Percentiles rank a stretch among this genome's conserved stretches.
phyloP scores from a whole-genome alignment of 2,797 vertebrate species.

The Carcharodon carcharias region DNA sequence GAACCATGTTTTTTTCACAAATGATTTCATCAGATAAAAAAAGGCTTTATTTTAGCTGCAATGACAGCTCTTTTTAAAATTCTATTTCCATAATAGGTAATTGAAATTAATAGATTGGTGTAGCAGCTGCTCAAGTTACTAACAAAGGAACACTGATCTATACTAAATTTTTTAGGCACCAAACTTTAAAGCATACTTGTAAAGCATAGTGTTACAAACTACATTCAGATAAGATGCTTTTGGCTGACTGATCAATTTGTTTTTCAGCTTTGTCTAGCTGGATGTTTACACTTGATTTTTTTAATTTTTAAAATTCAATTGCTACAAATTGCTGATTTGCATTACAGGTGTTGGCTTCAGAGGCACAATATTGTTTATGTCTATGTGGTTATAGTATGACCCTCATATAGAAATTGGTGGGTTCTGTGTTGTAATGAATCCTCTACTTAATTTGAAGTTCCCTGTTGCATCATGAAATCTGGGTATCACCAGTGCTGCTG shows the following conservation, averaged over 20 bases:
- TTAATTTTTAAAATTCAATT: not conserved
- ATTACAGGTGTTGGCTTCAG: not conserved
- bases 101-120: not conserved
- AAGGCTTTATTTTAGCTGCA: not conserved
- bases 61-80: not conserved
- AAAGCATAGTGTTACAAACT: not conserved
- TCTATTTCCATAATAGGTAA: not conserved
- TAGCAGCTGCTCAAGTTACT: not conserved
- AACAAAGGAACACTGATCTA: not conserved
- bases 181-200: not conserved
- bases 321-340: not conserved
- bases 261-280: not conserved
- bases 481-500: too few species aligned
- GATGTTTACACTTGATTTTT: not conserved
- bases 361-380: not conserved
- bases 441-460: too few species aligned
- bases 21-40: not conserved
- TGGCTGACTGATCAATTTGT: not conserved
- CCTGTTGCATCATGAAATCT: too few species aligned
- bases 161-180: not conserved
- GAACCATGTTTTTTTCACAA: not conserved
- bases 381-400: not conserved
- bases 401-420: not conserved
- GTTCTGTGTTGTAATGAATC: not conserved
- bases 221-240: not conserved